A percentile compares a stretch with the other conserved stretches of the same genome.
These are phyloP conservation scores for Sprattus sprattus DNA, from an alignment of 2,113 vertebrate genomes.

Conservation along the genomic window DNA sequence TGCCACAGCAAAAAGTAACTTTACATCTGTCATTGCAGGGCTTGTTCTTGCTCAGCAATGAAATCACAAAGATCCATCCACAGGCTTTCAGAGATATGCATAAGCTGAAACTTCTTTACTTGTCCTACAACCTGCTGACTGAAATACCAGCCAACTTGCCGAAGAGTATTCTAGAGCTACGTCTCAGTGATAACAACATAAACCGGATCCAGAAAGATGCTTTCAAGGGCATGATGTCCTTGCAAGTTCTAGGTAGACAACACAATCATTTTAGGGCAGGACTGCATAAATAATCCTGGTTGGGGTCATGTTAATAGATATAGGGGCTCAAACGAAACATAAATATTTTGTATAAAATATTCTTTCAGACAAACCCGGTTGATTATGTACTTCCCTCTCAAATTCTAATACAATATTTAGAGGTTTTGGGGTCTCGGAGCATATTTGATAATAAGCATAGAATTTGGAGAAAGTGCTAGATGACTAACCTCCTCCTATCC, in stretches of 20 bases:
- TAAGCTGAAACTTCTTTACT: conserved; percentile 82
- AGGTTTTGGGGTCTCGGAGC: no score
- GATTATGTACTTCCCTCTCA: no score
- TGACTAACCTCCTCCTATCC: no score
- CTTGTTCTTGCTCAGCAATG: conserved; percentile 93
- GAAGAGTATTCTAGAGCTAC: conserved; percentile 83
- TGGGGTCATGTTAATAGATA: no score
- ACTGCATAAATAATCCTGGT: neutral
- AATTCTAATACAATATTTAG: no score
- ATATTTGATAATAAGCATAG: no score
- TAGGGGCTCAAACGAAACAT: no score
- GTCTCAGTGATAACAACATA: conserved; percentile 94
- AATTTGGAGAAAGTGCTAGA: no score
- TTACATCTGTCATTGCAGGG: conserved; percentile 72
- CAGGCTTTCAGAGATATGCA: conserved; percentile 87
- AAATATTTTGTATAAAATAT: no score
- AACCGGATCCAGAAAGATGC: conserved; percentile 82
- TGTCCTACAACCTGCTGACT: conserved; percentile 90
- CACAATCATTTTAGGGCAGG: neutral
- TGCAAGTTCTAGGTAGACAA: conserved; percentile 90
- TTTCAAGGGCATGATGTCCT: conserved; percentile 86
- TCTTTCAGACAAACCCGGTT: no score
- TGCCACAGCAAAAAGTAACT: no score
- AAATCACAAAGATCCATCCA: conserved; percentile 89
- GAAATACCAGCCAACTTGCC: conserved; percentile 90